Evolutionary conservation across 2,797 vertebrate genomes (phyloP).

Genomic region (Oreochromis mossambicus): DNA sequence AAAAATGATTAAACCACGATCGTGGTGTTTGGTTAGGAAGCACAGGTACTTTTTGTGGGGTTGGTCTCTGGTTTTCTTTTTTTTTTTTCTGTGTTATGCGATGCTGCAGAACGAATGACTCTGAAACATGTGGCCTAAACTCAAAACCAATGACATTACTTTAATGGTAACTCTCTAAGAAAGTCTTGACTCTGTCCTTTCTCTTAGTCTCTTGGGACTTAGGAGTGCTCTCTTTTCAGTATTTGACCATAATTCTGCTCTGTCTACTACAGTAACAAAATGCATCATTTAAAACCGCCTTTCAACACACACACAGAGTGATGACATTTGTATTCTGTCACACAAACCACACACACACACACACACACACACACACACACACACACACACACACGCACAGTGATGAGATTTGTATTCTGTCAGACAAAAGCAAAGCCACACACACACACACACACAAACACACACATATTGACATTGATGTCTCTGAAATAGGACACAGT

Average conservation of each 20-base stretch:
- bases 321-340: neutral
- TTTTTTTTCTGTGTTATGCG: neutral
- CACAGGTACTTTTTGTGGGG: neutral
- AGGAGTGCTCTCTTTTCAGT: neutral
- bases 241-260: neutral
- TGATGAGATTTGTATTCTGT: neutral
- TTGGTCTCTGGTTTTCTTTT: neutral
- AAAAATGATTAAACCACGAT: neutral
- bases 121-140: neutral
- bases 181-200: neutral
- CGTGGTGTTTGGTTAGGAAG: neutral
- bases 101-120: neutral
- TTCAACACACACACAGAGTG: neutral
- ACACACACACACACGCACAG: neutral
- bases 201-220: neutral
- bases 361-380: neutral
- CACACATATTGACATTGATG: slow-evolving; percentile 37
- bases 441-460: neutral
- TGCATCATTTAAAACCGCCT: neutral
- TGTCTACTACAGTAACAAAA: neutral
- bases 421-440: neutral
- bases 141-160: neutral
- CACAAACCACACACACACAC: neutral
- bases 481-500: slow-evolving; percentile 58
- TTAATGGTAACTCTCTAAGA: neutral